These are phyloP conservation scores for Nasua narica DNA, from an alignment of 2,797 vertebrate species.

Conservation along the genomic window DNA sequence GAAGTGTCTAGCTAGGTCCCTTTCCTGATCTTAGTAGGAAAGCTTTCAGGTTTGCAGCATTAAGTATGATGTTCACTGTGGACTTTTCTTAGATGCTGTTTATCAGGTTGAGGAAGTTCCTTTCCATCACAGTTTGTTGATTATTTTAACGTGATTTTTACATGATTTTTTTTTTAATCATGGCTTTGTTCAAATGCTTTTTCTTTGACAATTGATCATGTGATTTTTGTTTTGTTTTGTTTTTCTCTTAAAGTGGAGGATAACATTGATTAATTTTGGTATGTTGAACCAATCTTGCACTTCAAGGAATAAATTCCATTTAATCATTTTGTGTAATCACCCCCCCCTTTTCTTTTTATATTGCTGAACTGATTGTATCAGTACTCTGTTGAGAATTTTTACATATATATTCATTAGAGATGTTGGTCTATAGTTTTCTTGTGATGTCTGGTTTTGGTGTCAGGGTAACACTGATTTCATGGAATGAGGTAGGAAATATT, in stretches of 20 bases:
- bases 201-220: neutral
- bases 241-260: neutral
- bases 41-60: neutral
- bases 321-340: neutral
- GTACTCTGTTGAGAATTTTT: neutral
- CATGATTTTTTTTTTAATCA: neutral
- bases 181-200: neutral
- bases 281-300: neutral
- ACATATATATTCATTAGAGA: neutral
- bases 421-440: neutral
- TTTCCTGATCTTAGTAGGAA: neutral
- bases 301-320: neutral
- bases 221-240: neutral
- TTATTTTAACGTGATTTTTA: neutral
- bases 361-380: neutral
- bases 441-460: neutral
- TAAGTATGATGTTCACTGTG: neutral
- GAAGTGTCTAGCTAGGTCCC: neutral
- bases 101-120: neutral
- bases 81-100: neutral
- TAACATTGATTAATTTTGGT: neutral
- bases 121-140: neutral
- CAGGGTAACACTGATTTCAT: neutral
- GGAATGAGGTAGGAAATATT: neutral
- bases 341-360: neutral